These are phyloP conservation scores for Therioaphis trifolii DNA, from an alignment of 2,888 invertebrate species.

Conservation along the genomic window DNA sequence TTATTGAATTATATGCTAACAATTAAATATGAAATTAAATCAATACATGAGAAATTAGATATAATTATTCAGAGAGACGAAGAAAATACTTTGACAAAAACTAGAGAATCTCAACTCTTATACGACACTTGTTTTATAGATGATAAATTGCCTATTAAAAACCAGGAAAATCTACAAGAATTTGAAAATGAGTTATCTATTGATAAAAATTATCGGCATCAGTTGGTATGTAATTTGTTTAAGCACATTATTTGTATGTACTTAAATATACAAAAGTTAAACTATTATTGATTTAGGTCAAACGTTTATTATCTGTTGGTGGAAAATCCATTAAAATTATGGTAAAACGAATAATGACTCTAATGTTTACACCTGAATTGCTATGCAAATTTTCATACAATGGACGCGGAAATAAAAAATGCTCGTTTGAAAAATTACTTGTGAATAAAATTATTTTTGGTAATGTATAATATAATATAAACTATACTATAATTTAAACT, in stretches of 20 bases:
- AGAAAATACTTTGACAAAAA: conserved; percentile 4
- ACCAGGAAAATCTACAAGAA: neutral
- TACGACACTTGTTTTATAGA: conserved; percentile 13
- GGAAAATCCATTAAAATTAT: conserved; percentile 33
- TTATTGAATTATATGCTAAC: neutral
- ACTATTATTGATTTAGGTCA: conserved; percentile 9
- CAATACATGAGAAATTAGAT: conserved; percentile 8
- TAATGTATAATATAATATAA: neutral
- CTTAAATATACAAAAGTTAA: neutral
- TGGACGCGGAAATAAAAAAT: conserved; percentile 7
- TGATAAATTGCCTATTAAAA: conserved; percentile 1
- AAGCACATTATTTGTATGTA: neutral
- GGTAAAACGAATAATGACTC: conserved; percentile 31
- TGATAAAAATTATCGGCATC: conserved; percentile 32
- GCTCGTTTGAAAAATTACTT: conserved; percentile 25
- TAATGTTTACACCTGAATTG: conserved; percentile 25
- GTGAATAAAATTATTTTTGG: conserved; percentile 34
- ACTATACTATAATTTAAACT: neutral
- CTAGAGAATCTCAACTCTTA: neutral
- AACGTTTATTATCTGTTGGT: conserved; percentile 32
- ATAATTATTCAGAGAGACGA: neutral
- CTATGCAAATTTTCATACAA: conserved; percentile 24
- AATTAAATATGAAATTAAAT: neutral
- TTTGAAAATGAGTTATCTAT: conserved; percentile 10
- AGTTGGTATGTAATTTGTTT: conserved; percentile 27